Conservation (phyloP, 92 coral and sea anemone species). For the Zoanthus sansibaricus region DNA sequence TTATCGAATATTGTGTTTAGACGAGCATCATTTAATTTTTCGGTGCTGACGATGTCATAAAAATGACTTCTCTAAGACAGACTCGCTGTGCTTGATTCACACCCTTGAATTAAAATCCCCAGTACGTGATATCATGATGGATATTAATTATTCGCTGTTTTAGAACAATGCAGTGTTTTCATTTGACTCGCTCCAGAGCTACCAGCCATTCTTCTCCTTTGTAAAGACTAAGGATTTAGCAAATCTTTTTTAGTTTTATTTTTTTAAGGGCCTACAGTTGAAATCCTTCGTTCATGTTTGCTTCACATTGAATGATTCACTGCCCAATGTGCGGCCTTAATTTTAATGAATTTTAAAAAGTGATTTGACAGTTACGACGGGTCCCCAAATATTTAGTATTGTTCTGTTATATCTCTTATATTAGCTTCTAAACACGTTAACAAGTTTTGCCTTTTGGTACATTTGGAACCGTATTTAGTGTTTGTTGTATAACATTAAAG, state of each 20-base stretch:
- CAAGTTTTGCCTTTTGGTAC: too few relatives aligned
- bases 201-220: not conserved
- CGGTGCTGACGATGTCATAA: not conserved
- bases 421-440: not conserved
- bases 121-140: not conserved
- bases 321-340: too few relatives aligned
- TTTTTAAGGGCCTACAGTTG: not conserved
- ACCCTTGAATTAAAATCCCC: slow-evolving; percentile 9
- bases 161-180: slow-evolving; percentile 46
- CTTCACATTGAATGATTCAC: not conserved
- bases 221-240: not conserved
- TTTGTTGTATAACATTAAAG: too few relatives aligned
- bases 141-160: not conserved
- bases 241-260: not conserved
- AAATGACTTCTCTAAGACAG: slow-evolving; percentile 25
- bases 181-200: not conserved
- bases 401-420: not conserved
- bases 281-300: not conserved
- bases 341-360: too few relatives aligned
- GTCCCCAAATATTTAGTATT: too few relatives aligned
- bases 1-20: not conserved
- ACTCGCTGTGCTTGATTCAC: not conserved
- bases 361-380: too few relatives aligned
- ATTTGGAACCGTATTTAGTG: too few relatives aligned
- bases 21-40: not conserved